A percentile compares a stretch with the other conserved stretches of the same genome.
These are phyloP conservation scores for Molothrus aeneus DNA, from an alignment of 2,797 vertebrate species.

Conservation along the genomic window DNA sequence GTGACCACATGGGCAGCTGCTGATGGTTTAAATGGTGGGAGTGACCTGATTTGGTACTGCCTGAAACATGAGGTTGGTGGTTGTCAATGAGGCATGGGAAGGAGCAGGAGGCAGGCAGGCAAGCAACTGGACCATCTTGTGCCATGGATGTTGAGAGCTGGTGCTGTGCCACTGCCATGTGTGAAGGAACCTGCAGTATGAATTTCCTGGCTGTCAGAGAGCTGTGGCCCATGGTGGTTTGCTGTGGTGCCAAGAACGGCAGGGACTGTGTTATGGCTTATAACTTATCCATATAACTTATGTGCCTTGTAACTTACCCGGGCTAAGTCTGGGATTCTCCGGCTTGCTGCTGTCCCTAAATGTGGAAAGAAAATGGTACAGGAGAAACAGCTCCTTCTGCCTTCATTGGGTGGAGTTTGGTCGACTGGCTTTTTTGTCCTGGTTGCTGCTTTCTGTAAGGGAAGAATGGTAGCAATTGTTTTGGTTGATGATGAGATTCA, in stretches of 20 bases:
- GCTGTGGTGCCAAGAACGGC: background rate
- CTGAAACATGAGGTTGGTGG: background rate
- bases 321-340: background rate
- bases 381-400: background rate
- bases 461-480: background rate
- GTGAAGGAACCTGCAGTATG: background rate
- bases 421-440: background rate
- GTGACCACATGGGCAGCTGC: background rate
- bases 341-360: background rate
- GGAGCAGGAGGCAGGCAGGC: fast-evolving
- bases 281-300: too few species aligned
- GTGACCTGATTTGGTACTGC: background rate
- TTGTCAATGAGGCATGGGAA: fast-evolving
- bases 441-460: background rate
- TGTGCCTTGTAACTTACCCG: background rate
- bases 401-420: background rate
- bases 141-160: background rate
- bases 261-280: background rate
- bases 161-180: fast-evolving
- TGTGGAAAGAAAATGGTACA: background rate
- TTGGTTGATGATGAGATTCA: background rate
- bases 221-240: background rate
- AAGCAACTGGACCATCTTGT: fast-evolving
- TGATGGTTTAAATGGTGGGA: background rate
- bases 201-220: background rate